Percentiles rank a stretch among this genome's conserved stretches.
Conservation (phyloP, 2,797 vertebrate species). For the Trachops cirrhosus region DNA sequence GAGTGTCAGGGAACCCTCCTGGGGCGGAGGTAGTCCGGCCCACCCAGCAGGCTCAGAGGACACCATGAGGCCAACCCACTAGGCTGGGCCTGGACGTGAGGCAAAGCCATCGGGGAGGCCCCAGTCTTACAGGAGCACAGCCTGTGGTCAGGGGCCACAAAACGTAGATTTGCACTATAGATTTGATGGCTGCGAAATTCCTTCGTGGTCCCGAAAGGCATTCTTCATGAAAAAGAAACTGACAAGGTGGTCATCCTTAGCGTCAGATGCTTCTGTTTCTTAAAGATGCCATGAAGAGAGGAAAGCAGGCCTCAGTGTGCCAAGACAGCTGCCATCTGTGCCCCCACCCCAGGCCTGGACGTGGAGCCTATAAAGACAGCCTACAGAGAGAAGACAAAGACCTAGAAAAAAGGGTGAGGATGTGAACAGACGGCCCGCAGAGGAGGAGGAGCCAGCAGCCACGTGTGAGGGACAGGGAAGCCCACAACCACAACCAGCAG, state of each 20-base stretch:
- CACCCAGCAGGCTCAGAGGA: neutral
- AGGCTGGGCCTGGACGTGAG: neutral
- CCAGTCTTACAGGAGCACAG: neutral
- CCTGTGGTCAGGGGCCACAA: neutral
- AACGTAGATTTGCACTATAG: neutral
- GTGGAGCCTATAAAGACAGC: neutral
- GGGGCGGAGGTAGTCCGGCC: neutral
- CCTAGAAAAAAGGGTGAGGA: neutral
- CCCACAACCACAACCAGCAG: neutral
- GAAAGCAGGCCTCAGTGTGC: no score
- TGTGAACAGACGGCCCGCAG: neutral
- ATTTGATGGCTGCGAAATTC: neutral
- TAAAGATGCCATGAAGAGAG: fast-evolving
- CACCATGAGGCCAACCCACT: neutral
- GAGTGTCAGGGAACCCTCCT: fast-evolving
- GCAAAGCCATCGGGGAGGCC: neutral
- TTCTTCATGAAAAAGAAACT: neutral
- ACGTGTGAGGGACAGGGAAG: no score
- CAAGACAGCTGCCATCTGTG: neutral
- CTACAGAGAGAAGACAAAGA: neutral
- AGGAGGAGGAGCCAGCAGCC: neutral
- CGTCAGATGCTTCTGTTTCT: neutral
- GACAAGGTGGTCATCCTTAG: neutral
- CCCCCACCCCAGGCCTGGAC: neutral
- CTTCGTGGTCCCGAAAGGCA: neutral